These are phyloP conservation scores for Blastobasis lacticolella DNA, from an alignment of 2,888 invertebrate genomes.

Conservation along the genomic window DNA sequence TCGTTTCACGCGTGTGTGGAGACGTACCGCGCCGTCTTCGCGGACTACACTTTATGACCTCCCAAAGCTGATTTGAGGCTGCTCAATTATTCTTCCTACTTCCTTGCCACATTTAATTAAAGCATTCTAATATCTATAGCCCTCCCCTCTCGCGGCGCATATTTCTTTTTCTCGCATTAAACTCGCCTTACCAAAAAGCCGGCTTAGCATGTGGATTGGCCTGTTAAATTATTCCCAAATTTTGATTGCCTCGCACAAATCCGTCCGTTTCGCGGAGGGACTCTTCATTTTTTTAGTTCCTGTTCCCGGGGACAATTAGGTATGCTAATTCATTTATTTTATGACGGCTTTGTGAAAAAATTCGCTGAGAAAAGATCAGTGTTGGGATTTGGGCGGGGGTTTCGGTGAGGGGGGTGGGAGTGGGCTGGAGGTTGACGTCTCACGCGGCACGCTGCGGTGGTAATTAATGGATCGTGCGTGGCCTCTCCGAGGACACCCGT, in stretches of 20 bases:
- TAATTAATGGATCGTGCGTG: slow-evolving; percentile 47
- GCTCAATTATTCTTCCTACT: slow-evolving; percentile 33
- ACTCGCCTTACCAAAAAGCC: slow-evolving; percentile 36
- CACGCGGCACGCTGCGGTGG: slow-evolving; percentile 29
- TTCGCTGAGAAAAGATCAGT: slow-evolving; percentile 41
- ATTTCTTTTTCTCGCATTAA: slow-evolving; percentile 45
- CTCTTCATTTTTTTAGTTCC: slow-evolving; percentile 51
- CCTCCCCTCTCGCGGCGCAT: slow-evolving; percentile 27
- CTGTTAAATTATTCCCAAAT: slow-evolving; percentile 57
- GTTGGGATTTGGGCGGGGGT: slow-evolving; percentile 38
- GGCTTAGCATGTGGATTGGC: slow-evolving; percentile 52
- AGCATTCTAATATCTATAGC: slow-evolving; percentile 43
- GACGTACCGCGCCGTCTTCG: slow-evolving; percentile 18
- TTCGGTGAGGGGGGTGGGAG: slow-evolving; percentile 16
- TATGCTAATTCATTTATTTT: slow-evolving; percentile 68
- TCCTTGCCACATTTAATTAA: slow-evolving; percentile 46
- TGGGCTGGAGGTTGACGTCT: slow-evolving; percentile 30
- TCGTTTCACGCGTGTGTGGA: slow-evolving; percentile 43
- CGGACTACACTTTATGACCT: slow-evolving; percentile 33
- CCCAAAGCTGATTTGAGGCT: slow-evolving; percentile 34
- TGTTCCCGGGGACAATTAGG: slow-evolving; percentile 61
- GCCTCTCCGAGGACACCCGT: slow-evolving; percentile 33
- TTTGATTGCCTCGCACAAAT: slow-evolving; percentile 63
- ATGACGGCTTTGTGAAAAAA: slow-evolving; percentile 50
- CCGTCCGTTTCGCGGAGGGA: slow-evolving; percentile 41